phyloP scores from a whole-genome alignment of 2,888 invertebrate genomes.

The Caenorhabditis doughertyi region DNA sequence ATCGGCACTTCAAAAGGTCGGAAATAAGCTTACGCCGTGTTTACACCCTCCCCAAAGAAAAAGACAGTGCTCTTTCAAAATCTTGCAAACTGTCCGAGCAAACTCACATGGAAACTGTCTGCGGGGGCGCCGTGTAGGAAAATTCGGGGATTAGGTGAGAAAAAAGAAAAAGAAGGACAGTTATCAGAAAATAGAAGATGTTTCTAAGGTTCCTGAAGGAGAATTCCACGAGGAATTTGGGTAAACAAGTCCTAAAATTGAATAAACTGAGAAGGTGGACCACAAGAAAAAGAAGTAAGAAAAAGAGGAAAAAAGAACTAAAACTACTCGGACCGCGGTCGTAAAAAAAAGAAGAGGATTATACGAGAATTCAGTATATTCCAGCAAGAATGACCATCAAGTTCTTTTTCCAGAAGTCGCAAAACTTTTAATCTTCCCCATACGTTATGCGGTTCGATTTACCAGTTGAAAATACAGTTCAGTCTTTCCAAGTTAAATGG shows the following conservation, averaged over 20 bases:
- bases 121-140: constrained; percentile 59
- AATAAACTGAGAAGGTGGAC: constrained; percentile 32
- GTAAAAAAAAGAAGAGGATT: constrained; percentile 3
- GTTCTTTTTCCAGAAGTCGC: neutral
- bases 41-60: constrained; percentile 52
- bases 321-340: constrained; percentile 4
- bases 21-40: constrained; percentile 45
- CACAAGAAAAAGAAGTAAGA: constrained; percentile 4
- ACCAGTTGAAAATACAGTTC: no score
- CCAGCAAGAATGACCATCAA: neutral
- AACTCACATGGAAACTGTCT: constrained; percentile 35
- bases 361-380: neutral
- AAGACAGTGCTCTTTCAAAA: constrained; percentile 40
- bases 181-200: neutral
- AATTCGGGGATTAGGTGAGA: constrained; percentile 14
- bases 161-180: constrained; percentile 3
- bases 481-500: no score
- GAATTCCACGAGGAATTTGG: constrained; percentile 25
- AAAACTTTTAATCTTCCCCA: neutral
- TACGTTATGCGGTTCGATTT: neutral
- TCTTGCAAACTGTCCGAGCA: constrained; percentile 51
- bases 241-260: constrained; percentile 45
- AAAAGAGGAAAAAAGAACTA: neutral
- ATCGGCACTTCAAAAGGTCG: constrained; percentile 63
- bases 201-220: constrained; percentile 10